A percentile compares a stretch with the other conserved stretches of the same genome.
Evolutionary conservation across 2,888 invertebrate species (phyloP).

Genomic region (Reticulitermes lucifugus): DNA sequence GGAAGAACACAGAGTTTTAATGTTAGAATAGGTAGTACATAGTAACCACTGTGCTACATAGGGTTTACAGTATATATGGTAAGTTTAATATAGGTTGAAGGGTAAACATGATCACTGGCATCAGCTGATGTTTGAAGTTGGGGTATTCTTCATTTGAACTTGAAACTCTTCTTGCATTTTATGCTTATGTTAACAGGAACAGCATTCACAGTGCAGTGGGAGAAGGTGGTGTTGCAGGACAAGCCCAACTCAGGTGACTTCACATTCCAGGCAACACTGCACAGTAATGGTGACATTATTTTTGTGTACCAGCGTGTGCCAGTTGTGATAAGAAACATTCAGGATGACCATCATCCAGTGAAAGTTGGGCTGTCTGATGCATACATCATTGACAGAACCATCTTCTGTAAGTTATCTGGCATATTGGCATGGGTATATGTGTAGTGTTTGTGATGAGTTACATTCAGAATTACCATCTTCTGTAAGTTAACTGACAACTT

Average conservation of each 20-base stretch:
- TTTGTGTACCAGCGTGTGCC: constrained; percentile 93
- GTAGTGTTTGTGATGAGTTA: too few relatives aligned
- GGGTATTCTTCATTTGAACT: too few relatives aligned
- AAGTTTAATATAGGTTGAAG: too few relatives aligned
- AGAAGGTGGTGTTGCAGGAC: constrained; percentile 88
- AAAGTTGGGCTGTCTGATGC: constrained; percentile 99
- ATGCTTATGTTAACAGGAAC: constrained; percentile 70
- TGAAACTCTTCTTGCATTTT: not conserved
- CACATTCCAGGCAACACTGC: constrained; percentile 91
- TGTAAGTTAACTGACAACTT: too few relatives aligned
- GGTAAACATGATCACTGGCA: too few relatives aligned
- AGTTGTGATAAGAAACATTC: constrained; percentile 79
- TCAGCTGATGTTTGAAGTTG: too few relatives aligned
- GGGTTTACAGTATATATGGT: too few relatives aligned
- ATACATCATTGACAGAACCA: constrained; percentile 89
- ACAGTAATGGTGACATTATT: constrained; percentile 89
- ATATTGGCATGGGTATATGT: too few relatives aligned
- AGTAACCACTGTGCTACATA: too few relatives aligned
- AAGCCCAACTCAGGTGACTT: constrained; percentile 79
- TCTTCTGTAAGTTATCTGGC: constrained; percentile 76
- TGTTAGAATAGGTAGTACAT: too few relatives aligned
- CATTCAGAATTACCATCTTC: too few relatives aligned
- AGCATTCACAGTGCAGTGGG: constrained; percentile 94
- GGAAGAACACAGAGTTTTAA: too few relatives aligned
- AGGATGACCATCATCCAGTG: constrained; percentile 91